These are phyloP conservation scores for Epinotia brunnichana DNA, from an alignment of 2,888 invertebrate genomes.

Conservation along the genomic window DNA sequence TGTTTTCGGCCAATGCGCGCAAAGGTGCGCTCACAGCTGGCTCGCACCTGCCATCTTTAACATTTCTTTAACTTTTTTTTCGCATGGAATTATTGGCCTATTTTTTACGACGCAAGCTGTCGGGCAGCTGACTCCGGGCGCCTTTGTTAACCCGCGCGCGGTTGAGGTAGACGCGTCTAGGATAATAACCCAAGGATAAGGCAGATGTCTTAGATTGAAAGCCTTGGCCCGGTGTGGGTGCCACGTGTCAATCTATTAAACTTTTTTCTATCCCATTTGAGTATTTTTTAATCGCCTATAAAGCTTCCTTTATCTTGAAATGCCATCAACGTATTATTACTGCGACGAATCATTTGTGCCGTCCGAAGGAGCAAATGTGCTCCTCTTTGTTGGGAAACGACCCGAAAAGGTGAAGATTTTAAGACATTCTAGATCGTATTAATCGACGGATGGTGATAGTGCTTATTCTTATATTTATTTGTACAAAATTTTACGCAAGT, in stretches of 20 bases:
- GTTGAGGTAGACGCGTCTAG: slow-evolving; percentile 57
- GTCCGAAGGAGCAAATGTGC: background rate
- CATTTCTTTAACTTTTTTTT: slow-evolving; percentile 79
- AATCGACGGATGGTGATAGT: too few relatives aligned
- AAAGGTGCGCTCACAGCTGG: slow-evolving; percentile 82
- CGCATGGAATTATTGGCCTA: slow-evolving; percentile 82
- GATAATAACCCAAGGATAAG: slow-evolving; percentile 59
- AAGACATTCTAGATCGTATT: too few relatives aligned
- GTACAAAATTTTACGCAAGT: too few relatives aligned
- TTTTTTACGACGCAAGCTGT: slow-evolving; percentile 83
- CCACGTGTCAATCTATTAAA: slow-evolving; percentile 60
- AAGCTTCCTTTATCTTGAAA: slow-evolving; percentile 28
- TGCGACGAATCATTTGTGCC: slow-evolving; percentile 1
- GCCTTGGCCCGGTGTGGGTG: slow-evolving; percentile 71
- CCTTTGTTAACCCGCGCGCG: slow-evolving; percentile 47
- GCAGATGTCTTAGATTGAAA: slow-evolving; percentile 67
- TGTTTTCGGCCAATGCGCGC: slow-evolving; percentile 49
- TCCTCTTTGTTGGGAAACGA: background rate
- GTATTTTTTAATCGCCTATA: slow-evolving; percentile 47
- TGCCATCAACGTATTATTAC: slow-evolving; percentile 2
- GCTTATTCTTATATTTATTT: too few relatives aligned
- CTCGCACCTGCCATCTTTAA: slow-evolving; percentile 81
- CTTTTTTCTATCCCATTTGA: slow-evolving; percentile 52
- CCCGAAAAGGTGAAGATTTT: background rate
- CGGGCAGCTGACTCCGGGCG: slow-evolving; percentile 69